Evolutionary conservation across 2,888 invertebrate species (phyloP).

Genomic region (Congeria kusceri): DNA sequence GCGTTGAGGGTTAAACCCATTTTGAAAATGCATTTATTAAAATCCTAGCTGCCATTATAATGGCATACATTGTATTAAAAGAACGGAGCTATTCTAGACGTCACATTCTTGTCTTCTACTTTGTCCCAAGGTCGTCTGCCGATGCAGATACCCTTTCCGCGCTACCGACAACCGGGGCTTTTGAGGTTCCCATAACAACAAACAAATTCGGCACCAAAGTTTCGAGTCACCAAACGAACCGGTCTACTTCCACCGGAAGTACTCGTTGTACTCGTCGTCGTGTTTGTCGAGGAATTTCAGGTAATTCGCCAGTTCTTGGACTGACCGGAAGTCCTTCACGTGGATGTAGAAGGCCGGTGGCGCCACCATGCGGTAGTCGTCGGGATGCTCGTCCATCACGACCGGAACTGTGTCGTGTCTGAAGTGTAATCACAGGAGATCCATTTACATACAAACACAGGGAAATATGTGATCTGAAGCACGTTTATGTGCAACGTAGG

Average conservation of each 20-base stretch:
- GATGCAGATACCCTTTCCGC: constrained; percentile 81
- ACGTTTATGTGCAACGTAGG: too few species aligned
- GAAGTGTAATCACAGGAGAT: constrained; percentile 32
- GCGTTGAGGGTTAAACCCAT: too few species aligned
- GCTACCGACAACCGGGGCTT: constrained; percentile 88
- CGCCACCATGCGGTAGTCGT: constrained; percentile 94
- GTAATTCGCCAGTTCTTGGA: constrained; percentile 94
- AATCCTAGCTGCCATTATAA: too few species aligned
- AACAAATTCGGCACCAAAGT: constrained; percentile 74
- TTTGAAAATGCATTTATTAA: too few species aligned
- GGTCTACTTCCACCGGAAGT: constrained; percentile 94
- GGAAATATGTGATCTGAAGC: too few species aligned
- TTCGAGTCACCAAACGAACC: constrained; percentile 71
- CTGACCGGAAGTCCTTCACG: constrained; percentile 95
- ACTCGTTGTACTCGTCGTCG: constrained; percentile 95
- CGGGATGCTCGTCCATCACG: constrained; percentile 97
- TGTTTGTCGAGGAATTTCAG: constrained; percentile 93
- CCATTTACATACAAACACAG: background rate
- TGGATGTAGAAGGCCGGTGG: constrained; percentile 97
- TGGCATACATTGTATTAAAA: too few species aligned
- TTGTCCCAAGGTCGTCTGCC: constrained; percentile 39
- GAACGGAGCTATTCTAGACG: too few species aligned
- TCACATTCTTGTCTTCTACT: background rate
- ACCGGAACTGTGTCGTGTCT: constrained; percentile 95
- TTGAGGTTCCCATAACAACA: constrained; percentile 70